Evolutionary conservation across 2,888 invertebrate species (phyloP).

Genomic region (Endotricha flammealis): DNA sequence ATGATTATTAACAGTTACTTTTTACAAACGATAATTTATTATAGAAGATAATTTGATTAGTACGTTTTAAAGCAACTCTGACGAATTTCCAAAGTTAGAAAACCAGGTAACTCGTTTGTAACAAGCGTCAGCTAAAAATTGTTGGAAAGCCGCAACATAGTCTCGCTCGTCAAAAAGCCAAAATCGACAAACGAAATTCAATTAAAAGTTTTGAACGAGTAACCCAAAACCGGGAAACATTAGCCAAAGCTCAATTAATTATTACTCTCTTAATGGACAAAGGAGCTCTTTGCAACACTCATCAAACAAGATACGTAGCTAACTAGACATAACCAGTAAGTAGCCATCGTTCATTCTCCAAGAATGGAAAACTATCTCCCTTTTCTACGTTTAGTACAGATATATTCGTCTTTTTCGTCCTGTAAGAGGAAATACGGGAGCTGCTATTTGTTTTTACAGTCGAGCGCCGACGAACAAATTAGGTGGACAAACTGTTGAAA

Average conservation of each 20-base stretch:
- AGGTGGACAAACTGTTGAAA: constrained; percentile 77
- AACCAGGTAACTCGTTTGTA: constrained; percentile 36
- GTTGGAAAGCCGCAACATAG: constrained; percentile 46
- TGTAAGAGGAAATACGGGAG: constrained; percentile 60
- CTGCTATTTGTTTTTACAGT: constrained; percentile 76
- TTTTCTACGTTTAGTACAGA: constrained; percentile 45
- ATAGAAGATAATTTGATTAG: constrained; percentile 8
- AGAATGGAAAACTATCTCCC: constrained; percentile 55
- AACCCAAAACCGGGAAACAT: constrained; percentile 59
- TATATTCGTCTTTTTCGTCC: constrained; percentile 60
- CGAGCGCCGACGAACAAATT: constrained; percentile 75
- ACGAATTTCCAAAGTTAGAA: constrained; percentile 20
- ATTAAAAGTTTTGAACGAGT: constrained; percentile 68
- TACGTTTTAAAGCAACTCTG: constrained; percentile 21
- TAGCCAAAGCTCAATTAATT: constrained; percentile 70
- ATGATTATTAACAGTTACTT: no score
- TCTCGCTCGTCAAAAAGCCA: constrained; percentile 61
- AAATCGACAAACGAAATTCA: constrained; percentile 66
- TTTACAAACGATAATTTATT: background rate
- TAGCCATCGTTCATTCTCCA: constrained; percentile 63
- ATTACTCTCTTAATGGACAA: constrained; percentile 65
- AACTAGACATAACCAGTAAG: constrained; percentile 68
- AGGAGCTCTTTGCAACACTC: constrained; percentile 57
- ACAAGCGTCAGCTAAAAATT: constrained; percentile 50
- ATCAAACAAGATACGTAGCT: constrained; percentile 59